Conservation (phyloP, 2,797 vertebrate species). For the Orientallactaga sibirica region DNA sequence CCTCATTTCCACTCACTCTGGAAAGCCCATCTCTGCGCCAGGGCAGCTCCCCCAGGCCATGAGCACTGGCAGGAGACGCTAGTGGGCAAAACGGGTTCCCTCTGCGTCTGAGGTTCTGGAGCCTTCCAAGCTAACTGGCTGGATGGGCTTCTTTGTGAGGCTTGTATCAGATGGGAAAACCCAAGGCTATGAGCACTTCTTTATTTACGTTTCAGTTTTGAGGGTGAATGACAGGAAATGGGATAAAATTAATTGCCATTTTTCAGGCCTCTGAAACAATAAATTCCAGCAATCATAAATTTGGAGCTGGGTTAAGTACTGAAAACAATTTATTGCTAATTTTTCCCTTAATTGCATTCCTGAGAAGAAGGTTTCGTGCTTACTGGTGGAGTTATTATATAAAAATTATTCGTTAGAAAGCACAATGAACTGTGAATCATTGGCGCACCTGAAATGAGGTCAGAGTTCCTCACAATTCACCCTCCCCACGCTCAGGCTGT, state of each 20-base stretch:
- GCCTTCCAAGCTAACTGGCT: neutral
- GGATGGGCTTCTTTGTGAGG: neutral
- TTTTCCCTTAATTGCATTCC: slow-evolving; percentile 77
- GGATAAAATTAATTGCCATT: slow-evolving; percentile 69
- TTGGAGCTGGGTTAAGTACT: slow-evolving; percentile 71
- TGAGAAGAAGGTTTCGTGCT: slow-evolving; percentile 74
- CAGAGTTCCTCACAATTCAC: slow-evolving; percentile 6
- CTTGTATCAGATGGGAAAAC: neutral
- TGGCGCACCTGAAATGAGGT: slow-evolving; percentile 54
- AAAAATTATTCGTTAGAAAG: slow-evolving; percentile 57
- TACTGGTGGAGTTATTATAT: slow-evolving; percentile 67
- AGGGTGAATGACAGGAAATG: slow-evolving; percentile 63
- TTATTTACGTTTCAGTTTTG: slow-evolving; percentile 56
- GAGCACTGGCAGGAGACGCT: neutral
- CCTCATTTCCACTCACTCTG: slow-evolving; percentile 84
- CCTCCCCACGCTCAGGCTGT: neutral
- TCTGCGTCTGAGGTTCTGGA: neutral
- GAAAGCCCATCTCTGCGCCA: slow-evolving; percentile 78
- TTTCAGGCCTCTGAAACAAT: slow-evolving; percentile 74
- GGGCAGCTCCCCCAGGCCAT: slow-evolving; percentile 78
- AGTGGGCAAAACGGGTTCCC: neutral
- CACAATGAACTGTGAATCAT: neutral
- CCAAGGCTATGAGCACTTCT: neutral
- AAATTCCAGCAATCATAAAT: slow-evolving; percentile 75
- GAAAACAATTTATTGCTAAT: slow-evolving; percentile 76